Evolutionary conservation across 2,113 vertebrate genomes (phyloP).

Genomic region (Bufo bufo): DNA sequence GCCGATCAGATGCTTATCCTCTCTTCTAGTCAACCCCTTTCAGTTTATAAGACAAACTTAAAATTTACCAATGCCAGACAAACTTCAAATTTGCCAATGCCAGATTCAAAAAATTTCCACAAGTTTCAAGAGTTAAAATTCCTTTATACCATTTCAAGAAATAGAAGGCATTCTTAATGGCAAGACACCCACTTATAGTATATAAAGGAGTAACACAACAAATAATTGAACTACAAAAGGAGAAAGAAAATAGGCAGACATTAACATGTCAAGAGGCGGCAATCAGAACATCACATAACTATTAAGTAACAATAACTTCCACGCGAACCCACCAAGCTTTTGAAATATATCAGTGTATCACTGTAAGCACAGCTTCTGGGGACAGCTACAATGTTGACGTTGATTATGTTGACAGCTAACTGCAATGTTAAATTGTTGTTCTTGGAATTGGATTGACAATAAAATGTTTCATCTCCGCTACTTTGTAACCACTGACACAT

Average conservation of each 20-base stretch:
- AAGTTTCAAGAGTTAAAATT: constrained; percentile 14
- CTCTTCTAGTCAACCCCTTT: neutral
- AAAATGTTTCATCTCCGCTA: constrained; percentile 43
- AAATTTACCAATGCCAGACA: too few relatives aligned
- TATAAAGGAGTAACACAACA: constrained; percentile 31
- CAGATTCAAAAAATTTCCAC: neutral
- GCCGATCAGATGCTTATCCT: neutral
- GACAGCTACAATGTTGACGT: constrained; percentile 42
- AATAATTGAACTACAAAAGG: constrained; percentile 51
- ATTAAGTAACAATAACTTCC: constrained; percentile 53
- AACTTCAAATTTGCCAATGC: neutral
- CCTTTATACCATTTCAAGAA: neutral
- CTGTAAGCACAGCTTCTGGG: constrained; percentile 46
- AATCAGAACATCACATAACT: constrained; percentile 51
- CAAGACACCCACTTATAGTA: constrained; percentile 15
- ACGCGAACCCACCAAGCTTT: constrained; percentile 32
- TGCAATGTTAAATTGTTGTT: constrained; percentile 53
- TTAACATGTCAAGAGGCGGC: constrained; percentile 56
- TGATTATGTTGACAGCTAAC: constrained; percentile 51
- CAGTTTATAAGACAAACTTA: neutral
- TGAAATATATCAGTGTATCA: constrained; percentile 53
- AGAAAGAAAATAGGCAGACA: constrained; percentile 49
- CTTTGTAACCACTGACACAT: constrained; percentile 34
- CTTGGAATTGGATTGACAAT: constrained; percentile 48
- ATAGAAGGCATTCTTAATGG: constrained; percentile 2